These are phyloP conservation scores for Cryptoblepharus egeriae DNA, from an alignment of 2,797 vertebrate genomes.

Conservation along the genomic window DNA sequence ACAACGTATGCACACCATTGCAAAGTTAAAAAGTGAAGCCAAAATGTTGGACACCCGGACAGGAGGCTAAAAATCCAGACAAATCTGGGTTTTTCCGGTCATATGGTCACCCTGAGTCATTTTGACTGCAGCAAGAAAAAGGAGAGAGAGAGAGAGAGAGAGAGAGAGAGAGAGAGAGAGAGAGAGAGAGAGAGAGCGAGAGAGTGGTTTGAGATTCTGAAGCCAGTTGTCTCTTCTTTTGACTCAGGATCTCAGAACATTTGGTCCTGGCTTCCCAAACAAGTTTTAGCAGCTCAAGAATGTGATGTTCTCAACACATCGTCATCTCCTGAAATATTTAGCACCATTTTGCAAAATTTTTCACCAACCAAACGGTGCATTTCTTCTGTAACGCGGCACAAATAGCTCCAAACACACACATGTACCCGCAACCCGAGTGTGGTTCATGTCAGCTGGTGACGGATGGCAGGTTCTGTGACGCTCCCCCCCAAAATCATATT, in stretches of 20 bases:
- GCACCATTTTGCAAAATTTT: constrained; percentile 48
- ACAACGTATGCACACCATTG: no score
- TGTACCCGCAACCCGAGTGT: constrained; percentile 43
- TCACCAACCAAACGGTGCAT: constrained; percentile 34
- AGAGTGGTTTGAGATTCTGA: not conserved
- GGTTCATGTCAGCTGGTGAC: constrained; percentile 59
- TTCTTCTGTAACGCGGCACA: constrained; percentile 50
- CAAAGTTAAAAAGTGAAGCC: no score
- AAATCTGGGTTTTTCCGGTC: no score
- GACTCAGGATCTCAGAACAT: not conserved
- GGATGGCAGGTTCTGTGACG: constrained; percentile 57
- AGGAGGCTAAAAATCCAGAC: no score
- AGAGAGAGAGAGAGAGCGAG: no score
- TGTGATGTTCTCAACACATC: constrained; percentile 57
- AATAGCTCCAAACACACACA: constrained; percentile 56
- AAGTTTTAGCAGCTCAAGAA: constrained; percentile 48
- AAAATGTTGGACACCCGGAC: no score
- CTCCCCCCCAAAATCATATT: constrained; percentile 58
- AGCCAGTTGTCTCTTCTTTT: not conserved
- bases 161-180: not conserved
- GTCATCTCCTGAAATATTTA: constrained; percentile 63
- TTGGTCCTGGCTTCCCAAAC: not conserved
- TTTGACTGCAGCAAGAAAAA: not conserved
- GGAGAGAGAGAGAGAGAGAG: not conserved
- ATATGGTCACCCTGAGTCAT: no score